Base-by-base conservation (phyloP, 2,888 invertebrate species). In the Drosophila paranaensis region DNA sequence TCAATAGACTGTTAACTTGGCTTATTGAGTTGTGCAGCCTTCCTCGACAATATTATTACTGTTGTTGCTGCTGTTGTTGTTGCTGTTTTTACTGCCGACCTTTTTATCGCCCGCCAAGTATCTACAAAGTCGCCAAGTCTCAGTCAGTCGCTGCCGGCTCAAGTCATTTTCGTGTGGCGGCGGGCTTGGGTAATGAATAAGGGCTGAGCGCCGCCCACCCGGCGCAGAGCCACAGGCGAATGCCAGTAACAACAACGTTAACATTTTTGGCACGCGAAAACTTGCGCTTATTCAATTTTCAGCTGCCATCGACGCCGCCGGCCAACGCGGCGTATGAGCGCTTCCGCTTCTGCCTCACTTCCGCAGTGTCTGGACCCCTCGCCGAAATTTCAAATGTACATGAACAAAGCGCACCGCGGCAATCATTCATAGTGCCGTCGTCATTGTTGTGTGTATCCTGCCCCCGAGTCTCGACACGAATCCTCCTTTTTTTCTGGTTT, bases 261-360 rank as follows among this genome's bases (percentile, higher is more conserved):
- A 70, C 27, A 68, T 77, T 88, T 89, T 89, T 88, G 90, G 86
- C 86, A 86, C 90, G 90, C 86, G 86, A 77, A 71, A 89, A 89
- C 77, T 85, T 81, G 71, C 82, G 88, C 83, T 89, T 86, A 89
- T 89, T 86, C 86, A 86, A 86, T 89, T 86, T 89, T 85, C 83
- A 85, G 71, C 61, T 63, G 58, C 60, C 58, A 43, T 46, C 69
- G 61, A 35, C 60, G 63, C 69, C 63, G 76, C 63, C 74, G 74
- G 77, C 87, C 86, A 79, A 77, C 86, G 72, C 72, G 79, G 77
- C 74, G 84, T 86, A 83, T 89, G 90, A 82, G 85, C 80, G 79
- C 88, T 90, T 88, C 88, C 88, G 88, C 77, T 10, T 85, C 72
- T 78, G 73, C 85, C 60, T 67, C 64, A 74, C 82, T 76, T 84